Evolutionary conservation across 2,797 vertebrate species (phyloP).

Genomic region (Poecilia wingei): DNA sequence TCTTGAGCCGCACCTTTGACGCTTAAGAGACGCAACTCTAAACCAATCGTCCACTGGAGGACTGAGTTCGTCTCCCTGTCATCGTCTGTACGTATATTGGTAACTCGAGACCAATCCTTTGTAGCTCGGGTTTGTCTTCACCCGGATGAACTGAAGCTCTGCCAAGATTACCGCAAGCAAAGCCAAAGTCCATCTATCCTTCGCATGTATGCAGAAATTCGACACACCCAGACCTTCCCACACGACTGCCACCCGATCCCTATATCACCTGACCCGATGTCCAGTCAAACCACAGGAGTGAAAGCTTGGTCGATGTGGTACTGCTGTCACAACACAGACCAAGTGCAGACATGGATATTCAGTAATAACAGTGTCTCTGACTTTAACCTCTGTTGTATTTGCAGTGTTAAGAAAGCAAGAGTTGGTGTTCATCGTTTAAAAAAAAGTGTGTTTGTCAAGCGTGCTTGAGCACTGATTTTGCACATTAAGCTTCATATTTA

Average conservation of each 20-base stretch:
- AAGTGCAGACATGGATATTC: not conserved
- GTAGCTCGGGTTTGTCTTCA: not conserved
- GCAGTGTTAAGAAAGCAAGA: not conserved
- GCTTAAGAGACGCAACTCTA: not conserved
- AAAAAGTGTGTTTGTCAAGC: not conserved
- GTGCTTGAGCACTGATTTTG: not conserved
- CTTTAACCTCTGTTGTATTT: not conserved
- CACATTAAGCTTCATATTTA: not conserved
- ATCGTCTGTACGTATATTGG: not conserved
- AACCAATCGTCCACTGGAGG: too few species aligned
- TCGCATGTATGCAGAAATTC: not conserved
- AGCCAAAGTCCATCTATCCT: not conserved
- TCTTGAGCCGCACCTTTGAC: not conserved
- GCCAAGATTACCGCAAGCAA: not conserved
- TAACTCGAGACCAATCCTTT: not conserved
- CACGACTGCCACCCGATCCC: not conserved
- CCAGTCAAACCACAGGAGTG: not conserved
- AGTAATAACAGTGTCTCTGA: not conserved
- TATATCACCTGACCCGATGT: not conserved
- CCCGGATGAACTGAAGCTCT: not conserved
- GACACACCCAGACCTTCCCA: not conserved
- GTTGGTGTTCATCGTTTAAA: not conserved
- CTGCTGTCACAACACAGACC: not conserved
- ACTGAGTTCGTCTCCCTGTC: not conserved
- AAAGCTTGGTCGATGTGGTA: not conserved